Evolutionary conservation across 2,888 invertebrate genomes (phyloP).

Genomic region (Cremastinae sp.): DNA sequence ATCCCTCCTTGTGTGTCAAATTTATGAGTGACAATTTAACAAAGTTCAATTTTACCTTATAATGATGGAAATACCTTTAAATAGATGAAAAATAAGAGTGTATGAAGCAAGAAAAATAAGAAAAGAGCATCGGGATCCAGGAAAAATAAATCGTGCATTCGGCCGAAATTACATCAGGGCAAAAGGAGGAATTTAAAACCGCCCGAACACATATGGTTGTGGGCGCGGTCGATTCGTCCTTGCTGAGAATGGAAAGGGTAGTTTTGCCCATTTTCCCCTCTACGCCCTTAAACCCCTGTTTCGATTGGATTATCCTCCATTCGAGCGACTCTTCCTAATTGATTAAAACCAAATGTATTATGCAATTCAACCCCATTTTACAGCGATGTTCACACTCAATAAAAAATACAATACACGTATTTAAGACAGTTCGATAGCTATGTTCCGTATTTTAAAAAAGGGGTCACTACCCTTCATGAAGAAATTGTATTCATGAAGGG

Average conservation of each 20-base stretch:
- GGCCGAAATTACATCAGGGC: conserved; percentile 26
- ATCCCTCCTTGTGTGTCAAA: no score
- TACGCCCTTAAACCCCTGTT: conserved; percentile 47
- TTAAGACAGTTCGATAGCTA: no score
- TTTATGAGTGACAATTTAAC: no score
- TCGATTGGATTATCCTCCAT: conserved; percentile 71
- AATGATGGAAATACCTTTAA: no score
- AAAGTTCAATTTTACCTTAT: no score
- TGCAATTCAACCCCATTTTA: conserved; percentile 32
- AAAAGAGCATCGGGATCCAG: background rate
- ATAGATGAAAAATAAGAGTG: no score
- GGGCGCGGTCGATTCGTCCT: conserved; percentile 52
- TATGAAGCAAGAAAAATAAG: no score
- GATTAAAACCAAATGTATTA: conserved; percentile 72
- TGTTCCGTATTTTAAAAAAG: no score
- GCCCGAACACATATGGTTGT: conserved; percentile 57
- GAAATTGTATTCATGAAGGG: no score
- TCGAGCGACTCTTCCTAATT: conserved; percentile 67
- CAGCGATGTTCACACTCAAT: conserved; percentile 4
- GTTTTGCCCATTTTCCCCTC: conserved; percentile 5
- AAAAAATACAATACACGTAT: conserved; percentile 21
- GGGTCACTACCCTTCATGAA: no score
- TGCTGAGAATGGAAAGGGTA: background rate
- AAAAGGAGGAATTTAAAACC: conserved; percentile 56
- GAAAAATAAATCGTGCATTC: no score